Evolutionary conservation across 2,888 invertebrate species (phyloP).

Genomic region (Ptilodon capucinus): DNA sequence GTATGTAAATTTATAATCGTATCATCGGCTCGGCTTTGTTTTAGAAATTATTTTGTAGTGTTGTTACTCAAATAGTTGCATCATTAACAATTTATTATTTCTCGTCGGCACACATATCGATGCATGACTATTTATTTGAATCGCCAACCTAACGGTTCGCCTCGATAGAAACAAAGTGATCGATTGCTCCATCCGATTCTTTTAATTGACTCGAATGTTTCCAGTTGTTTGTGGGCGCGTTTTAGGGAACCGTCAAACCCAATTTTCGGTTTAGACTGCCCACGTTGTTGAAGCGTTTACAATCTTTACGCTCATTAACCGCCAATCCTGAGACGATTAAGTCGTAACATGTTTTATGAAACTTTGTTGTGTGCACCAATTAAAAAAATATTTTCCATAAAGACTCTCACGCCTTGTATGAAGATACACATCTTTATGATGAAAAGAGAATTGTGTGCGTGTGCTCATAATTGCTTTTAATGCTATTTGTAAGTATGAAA

Average conservation of each 20-base stretch:
- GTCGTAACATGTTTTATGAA: slow-evolving; percentile 72
- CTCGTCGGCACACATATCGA: slow-evolving; percentile 19
- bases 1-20: slow-evolving; percentile 49
- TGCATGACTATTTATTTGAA: slow-evolving; percentile 17
- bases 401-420: slow-evolving; percentile 60
- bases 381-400: slow-evolving; percentile 68
- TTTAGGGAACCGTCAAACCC: slow-evolving; percentile 29
- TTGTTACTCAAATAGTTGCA: slow-evolving; percentile 34
- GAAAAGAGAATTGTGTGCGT: slow-evolving; percentile 53
- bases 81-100: slow-evolving; percentile 46
- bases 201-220: slow-evolving; percentile 37
- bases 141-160: slow-evolving; percentile 15
- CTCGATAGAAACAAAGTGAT: slow-evolving; percentile 24
- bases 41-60: slow-evolving; percentile 42
- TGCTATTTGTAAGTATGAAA: slow-evolving; percentile 52
- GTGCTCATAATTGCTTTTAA: slow-evolving; percentile 64
- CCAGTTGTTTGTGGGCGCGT: slow-evolving; percentile 20
- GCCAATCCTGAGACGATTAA: slow-evolving; percentile 72
- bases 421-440: slow-evolving; percentile 67
- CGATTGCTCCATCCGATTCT: slow-evolving; percentile 30
- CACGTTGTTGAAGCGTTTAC: slow-evolving; percentile 68
- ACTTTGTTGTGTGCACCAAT: slow-evolving; percentile 67
- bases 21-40: slow-evolving; percentile 44
- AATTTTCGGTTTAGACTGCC: slow-evolving; percentile 52
- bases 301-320: slow-evolving; percentile 78